phyloP scores from a whole-genome alignment of 2,888 invertebrate species.

The Caenorhabditis sp. region DNA sequence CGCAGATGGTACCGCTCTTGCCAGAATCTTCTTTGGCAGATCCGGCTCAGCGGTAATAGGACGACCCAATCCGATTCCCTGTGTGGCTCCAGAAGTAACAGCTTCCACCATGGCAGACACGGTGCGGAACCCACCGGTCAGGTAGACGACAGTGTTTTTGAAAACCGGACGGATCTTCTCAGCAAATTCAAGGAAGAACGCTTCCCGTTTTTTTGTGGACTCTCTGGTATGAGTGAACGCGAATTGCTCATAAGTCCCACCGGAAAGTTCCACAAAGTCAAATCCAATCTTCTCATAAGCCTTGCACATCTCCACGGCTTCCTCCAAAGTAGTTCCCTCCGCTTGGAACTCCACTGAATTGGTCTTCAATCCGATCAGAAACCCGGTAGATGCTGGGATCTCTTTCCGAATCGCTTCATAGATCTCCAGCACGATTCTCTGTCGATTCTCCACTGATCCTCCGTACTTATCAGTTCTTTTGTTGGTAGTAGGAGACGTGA shows the following conservation, averaged over 20 bases:
- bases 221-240: slow-evolving; percentile 68
- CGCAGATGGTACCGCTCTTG: slow-evolving; percentile 38
- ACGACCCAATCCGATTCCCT: slow-evolving; percentile 67
- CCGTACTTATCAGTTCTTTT: slow-evolving; percentile 71
- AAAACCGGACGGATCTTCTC: slow-evolving; percentile 68
- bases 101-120: slow-evolving; percentile 66
- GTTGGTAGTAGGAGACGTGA: slow-evolving; percentile 73
- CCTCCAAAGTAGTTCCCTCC: slow-evolving; percentile 68
- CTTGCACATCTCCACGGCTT: slow-evolving; percentile 67
- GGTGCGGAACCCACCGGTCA: slow-evolving; percentile 72
- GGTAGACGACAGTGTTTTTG: slow-evolving; percentile 55
- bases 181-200: slow-evolving; percentile 77
- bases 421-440: slow-evolving; percentile 68
- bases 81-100: slow-evolving; percentile 53
- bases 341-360: slow-evolving; percentile 78
- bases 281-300: slow-evolving; percentile 69
- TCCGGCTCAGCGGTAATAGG: slow-evolving; percentile 73
- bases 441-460: slow-evolving; percentile 68
- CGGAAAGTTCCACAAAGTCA: slow-evolving; percentile 78
- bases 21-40: slow-evolving; percentile 67
- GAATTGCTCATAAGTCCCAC: slow-evolving; percentile 75
- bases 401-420: slow-evolving; percentile 70
- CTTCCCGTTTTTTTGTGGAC: slow-evolving; percentile 73
- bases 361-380: slow-evolving; percentile 74
- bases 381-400: slow-evolving; percentile 71